phyloP scores from a whole-genome alignment of 2,797 vertebrate species.

The Rhinoraja longicauda region DNA sequence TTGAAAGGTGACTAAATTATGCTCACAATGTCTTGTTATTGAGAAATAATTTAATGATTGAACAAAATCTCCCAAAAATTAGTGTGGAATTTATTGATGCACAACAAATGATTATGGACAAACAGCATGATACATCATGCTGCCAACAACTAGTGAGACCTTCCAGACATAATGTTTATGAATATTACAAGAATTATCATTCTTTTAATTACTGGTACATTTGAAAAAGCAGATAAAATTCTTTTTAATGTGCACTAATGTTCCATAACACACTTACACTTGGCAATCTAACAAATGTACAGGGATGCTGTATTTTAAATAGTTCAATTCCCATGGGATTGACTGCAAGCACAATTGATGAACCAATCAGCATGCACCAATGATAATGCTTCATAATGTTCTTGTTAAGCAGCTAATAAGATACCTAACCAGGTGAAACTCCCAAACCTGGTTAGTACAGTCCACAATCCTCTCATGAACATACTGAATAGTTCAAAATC shows the following conservation, averaged over 20 bases:
- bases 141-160: not conserved
- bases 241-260: not conserved
- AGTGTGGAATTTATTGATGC: not conserved
- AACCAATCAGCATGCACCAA: slow-evolving; percentile 25
- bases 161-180: not conserved
- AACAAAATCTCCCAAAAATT: not conserved
- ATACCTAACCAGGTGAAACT: slow-evolving; percentile 14
- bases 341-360: not conserved
- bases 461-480: not conserved
- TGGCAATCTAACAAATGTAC: slow-evolving; percentile 4
- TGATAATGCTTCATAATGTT: not conserved
- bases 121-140: not conserved
- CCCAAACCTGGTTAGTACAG: not conserved
- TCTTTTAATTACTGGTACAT: not conserved
- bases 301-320: not conserved
- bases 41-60: not conserved
- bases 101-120: not conserved
- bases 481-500: not conserved
- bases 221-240: slow-evolving; percentile 3
- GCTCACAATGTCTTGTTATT: not conserved
- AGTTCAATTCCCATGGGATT: not conserved
- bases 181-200: not conserved
- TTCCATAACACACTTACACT: not conserved
- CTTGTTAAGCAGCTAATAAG: slow-evolving; percentile 18
- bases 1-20: not conserved